Base-by-base conservation (phyloP, 1,140 invertebrate genomes). In the Drosophila truncata region DNA sequence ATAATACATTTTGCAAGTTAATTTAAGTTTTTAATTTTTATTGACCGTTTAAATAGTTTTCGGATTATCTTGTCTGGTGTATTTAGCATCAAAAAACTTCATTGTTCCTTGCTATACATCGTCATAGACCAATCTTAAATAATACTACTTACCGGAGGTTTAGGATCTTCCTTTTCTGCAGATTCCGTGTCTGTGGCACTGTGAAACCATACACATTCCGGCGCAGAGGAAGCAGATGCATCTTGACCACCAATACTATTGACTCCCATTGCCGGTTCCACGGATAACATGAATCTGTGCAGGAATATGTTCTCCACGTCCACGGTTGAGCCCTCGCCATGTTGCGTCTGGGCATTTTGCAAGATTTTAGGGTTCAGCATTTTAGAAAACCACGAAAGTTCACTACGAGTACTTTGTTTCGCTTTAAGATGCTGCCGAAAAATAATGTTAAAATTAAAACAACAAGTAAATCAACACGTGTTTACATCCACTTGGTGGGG, bases 301-400 rank as follows among this genome's bases (percentile, higher is more conserved):
- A 87, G 50, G 35, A 87, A 87, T 14, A 87, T 87, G 37, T 87
- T 88, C 1, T 83, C 72, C 46, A 83, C 58, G 27, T 87, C 84
- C 31, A 78, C 80, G 2, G 55, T 16, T 3, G 54, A 42, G 7
- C 50, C 69, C n/a, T 73, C 65, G 7, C 84, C 80, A 33, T 87
- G 84, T 23, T 87, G 84, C 18, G 84, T 87, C 55, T 87, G 84
- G 10, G 81, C 84, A 61, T 88, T 78, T 33, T 58, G 57, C 18
- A 87, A 1, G 14, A 29, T 29, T 33, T 78, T 83, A 9, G 77
- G 54, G 9, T 57, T 49, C 33, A 66, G 55, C 84, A 87, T 88
- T 67, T 49, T 82, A 5, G 55, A 27, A 41, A 67, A 61, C 54
- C 55, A 58, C 35, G 33, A 67, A 23, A 47, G 41, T 37, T 61